Evolutionary conservation across 2,797 vertebrate species (phyloP), one percentile per base, ranked within the genome.

Genomic region (Chiloscyllium punctatum): DNA sequence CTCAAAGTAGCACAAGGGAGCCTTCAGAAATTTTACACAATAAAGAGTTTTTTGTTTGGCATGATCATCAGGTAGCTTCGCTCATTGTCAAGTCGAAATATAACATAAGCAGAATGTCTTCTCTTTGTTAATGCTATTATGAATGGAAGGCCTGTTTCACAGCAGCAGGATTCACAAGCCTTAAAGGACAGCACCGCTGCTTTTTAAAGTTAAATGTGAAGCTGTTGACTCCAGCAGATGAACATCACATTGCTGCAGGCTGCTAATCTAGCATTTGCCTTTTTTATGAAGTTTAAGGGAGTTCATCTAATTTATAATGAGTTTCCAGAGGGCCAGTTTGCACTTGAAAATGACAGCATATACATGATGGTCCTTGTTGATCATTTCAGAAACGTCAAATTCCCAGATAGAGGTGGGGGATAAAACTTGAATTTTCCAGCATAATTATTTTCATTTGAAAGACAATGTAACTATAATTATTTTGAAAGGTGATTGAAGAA

Each of bases 301-400:
- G 97, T 98, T 98, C 96, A 96, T 97, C 97, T 97, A 97, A 97
- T 98, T 98, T 97, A 97, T 97, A 98, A 98, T 97, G 96, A 97
- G 97, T 98, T 97, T 97, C 97, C 97, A 97, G 97, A 98, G 97
- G 96, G 97, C 97, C 98, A 97, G 96, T 97, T 97, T 97, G 97
- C 97, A 96, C 96, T 98, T 97, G 97, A 96, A 95, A 96, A 97
- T 97, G 97, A 98, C 97, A 98, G 97, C 96, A 97, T 69, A 92
- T 69, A 66, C 87, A 90, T 62, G 53, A 94, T 94, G 92, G 42
- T 72, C 92, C 72, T 94, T 94, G 94, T 95, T 92, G 94, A 74
- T 72, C 71, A 53, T 95, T 95, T 95, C 30, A 30, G 42, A 95
- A 95, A 51, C 42, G 5, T 30, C 69, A 53, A 51, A 48, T 53